Base-by-base conservation (phyloP, 2,888 invertebrate species). In the Cryptocheilus praepositus region DNA sequence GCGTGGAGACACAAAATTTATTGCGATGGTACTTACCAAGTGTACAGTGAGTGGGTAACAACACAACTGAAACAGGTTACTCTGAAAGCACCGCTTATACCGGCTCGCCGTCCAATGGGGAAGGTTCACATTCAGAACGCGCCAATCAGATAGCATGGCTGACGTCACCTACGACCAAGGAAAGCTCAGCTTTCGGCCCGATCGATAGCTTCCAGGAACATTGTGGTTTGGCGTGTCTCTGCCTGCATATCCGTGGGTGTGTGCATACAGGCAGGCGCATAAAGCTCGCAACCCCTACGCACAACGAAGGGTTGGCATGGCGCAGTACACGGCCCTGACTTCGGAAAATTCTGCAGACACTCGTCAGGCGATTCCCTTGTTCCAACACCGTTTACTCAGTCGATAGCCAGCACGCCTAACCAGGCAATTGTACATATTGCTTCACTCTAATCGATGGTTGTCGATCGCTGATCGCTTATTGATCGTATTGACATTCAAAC, bases 21-120 rank as follows among this genome's bases (percentile, higher is more conserved):
- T 43, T 43, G 7, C 18, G 49, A 19, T n/a, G 16, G 21, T 74
- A 86, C 86, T 86, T 81, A 86, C 86, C 86, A 85, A 85, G 85
- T 83, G 79, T 83, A 80, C 85, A 80, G 85, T 83, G 80, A 80
- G 80, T 82, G 81, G 69, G 77, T 79, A 85, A 85, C 80, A 83
- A 85, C 83, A 85, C 83, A 84, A 86, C 86, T 86, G 86, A 80
- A 83, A 79, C 79, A 70, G 74, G 75, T 77, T 74, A 71, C 71
- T 67, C 76, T 72, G 80, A 78, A 74, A 77, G 77, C 80, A 74
- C 61, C 77, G 83, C 81, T 85, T 86, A 84, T 85, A 86, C 77
- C 80, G 80, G 73, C 61, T 62, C 67, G 69, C 7, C 73, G 70
- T 67, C 83, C 81, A 85, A 83, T 84, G 69, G 72, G 74, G 72